A percentile compares a stretch with the other conserved stretches of the same genome.
These are phyloP conservation scores for Pachyramphus minor DNA, from an alignment of 2,113 vertebrate genomes.

Conservation along the genomic window DNA sequence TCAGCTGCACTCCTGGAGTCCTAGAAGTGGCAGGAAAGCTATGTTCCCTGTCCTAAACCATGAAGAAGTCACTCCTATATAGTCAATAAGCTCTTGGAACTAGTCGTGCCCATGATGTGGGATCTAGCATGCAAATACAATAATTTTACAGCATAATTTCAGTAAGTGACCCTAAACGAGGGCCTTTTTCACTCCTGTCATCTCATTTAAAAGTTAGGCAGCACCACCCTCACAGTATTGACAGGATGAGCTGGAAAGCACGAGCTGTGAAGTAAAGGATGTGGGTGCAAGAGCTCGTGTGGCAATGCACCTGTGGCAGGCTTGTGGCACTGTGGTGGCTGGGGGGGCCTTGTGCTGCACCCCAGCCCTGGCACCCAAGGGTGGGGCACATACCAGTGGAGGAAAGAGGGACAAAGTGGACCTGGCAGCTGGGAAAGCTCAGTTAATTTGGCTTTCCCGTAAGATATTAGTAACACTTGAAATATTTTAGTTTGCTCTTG, in stretches of 20 bases:
- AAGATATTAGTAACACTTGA: not conserved
- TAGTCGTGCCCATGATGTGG: rapidly evolving
- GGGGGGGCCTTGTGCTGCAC: rapidly evolving
- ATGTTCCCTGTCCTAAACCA: not conserved
- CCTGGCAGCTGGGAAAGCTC: not conserved
- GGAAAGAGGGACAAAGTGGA: not conserved
- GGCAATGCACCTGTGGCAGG: rapidly evolving
- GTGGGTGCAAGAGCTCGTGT: rapidly evolving
- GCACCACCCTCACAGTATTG: not conserved
- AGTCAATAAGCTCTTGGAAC: not conserved
- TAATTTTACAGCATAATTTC: not conserved
- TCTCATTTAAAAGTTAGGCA: not conserved
- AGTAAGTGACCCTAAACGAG: not conserved
- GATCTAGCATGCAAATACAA: not conserved
- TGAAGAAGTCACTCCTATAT: not conserved
- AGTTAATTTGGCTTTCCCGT: not conserved
- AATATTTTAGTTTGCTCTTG: not conserved
- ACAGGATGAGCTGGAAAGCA: not conserved
- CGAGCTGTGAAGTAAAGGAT: not conserved
- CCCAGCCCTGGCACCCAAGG: rapidly evolving
- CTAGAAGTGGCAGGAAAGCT: not conserved
- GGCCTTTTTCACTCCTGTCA: not conserved
- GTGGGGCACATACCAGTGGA: rapidly evolving
- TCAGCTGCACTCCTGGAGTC: not conserved
- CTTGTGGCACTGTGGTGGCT: rapidly evolving